Conservation (phyloP, 1,140 invertebrate genomes). For the Macrotrachela quadricornifera region DNA sequence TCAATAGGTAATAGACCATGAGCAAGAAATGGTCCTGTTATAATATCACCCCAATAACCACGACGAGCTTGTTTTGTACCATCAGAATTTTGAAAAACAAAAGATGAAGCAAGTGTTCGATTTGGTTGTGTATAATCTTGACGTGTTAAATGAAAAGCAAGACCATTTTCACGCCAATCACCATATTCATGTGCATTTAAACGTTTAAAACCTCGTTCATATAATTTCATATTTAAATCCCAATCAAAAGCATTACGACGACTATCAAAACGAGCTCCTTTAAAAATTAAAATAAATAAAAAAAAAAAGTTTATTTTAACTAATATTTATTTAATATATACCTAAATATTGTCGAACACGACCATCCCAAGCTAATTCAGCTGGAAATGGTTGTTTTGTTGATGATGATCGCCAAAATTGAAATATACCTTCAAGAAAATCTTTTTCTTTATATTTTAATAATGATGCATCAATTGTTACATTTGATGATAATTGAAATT, state of each 20-base stretch:
- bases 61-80: constrained; percentile 22
- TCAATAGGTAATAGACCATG: constrained; percentile 48
- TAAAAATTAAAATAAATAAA: no score
- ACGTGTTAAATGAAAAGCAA: constrained; percentile 61
- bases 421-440: constrained; percentile 54
- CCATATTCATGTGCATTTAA: constrained; percentile 41
- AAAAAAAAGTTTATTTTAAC: no score
- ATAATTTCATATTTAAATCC: constrained; percentile 64
- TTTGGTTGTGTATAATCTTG: constrained; percentile 45
- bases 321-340: no score
- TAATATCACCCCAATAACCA: constrained; percentile 59
- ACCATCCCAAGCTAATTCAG: constrained; percentile 40
- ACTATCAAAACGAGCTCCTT: constrained; percentile 44
- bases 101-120: constrained; percentile 43
- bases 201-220: constrained; percentile 15
- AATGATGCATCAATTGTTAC: constrained; percentile 31
- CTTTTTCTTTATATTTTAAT: constrained; percentile 53
- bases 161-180: constrained; percentile 54
- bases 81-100: constrained; percentile 11
- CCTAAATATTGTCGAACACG: constrained; percentile 4
- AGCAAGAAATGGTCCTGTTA: constrained; percentile 53
- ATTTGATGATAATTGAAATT: constrained; percentile 20
- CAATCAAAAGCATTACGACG: constrained; percentile 60
- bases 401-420: constrained; percentile 47
- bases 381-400: constrained; percentile 36